Base-by-base conservation (phyloP, 1,140 invertebrate genomes). In the Choristoneura fumiferana region DNA sequence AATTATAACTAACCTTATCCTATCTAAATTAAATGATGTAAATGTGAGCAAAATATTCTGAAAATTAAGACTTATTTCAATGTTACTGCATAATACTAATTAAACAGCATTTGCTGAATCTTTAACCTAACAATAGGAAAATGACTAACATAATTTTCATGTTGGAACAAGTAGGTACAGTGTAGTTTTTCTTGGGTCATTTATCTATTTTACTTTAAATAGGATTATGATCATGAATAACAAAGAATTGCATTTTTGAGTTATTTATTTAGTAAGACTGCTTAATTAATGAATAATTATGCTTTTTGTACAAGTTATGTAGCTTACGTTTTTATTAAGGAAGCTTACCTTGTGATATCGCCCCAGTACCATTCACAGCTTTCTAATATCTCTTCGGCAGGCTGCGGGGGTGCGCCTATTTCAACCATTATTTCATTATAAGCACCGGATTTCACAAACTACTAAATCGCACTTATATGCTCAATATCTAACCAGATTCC, bases 351-450 rank as follows among this genome's bases (percentile, higher is more conserved):
- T 54, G 88, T 87, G 62, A 90, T 90, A 70, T 90, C 86, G 52
- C 89, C 89, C 89, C 89, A 90, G 66, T 89, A 90, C 89, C 89
- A 90, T 66, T 89, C 87, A 33, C 86, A 84, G 68, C 88, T 87
- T 73, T 90, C 87, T 56, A 90, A 71, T 53, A 70, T 85, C 55
- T 84, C 82, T 62, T 87, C 84, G 52, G 79, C 73, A 40, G 82
- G 76, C 69, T 84, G 78, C 62, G 85, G 84, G 40, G 78, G 82
- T 4, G 67, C 56, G 56, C 69, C 57, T 17, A 52, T 58, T 52
- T 49, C 57, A 36, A 58, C 57, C 57, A 58, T 58, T 58, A 58
- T 58, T 39, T 38, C 57, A 58, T 58, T 37, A 52, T 37, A 49
- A 14, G 18, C 34, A 34, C 35, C 17, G 9, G 17, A 33, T 49